Evolutionary conservation across 2,888 invertebrate species (phyloP).

Genomic region (Xanthorhoe spadicearia): DNA sequence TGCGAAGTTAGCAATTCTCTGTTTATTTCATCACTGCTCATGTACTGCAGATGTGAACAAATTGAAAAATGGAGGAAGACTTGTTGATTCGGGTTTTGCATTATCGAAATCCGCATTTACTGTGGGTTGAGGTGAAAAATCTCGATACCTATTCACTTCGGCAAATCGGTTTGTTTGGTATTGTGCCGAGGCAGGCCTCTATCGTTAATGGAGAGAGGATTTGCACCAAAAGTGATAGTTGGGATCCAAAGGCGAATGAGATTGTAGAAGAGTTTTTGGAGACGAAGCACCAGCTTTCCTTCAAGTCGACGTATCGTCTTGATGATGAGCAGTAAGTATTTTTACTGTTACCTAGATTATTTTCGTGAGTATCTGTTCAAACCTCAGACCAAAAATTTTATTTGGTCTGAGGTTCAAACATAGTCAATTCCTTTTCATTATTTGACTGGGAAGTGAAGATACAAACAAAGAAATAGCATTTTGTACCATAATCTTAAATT

Average conservation of each 20-base stretch:
- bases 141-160: conserved; percentile 11
- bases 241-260: conserved; percentile 22
- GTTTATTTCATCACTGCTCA: neutral
- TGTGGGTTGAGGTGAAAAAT: conserved; percentile 30
- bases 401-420: too few species aligned
- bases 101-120: conserved; percentile 25
- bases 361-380: too few species aligned
- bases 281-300: conserved; percentile 16
- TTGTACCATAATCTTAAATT: too few species aligned
- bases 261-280: conserved; percentile 25
- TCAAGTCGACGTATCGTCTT: conserved; percentile 24
- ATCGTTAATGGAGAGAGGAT: conserved; percentile 22
- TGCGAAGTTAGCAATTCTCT: neutral
- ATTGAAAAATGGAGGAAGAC: conserved; percentile 27
- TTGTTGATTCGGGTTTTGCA: conserved; percentile 15
- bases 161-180: conserved; percentile 30
- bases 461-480: too few species aligned
- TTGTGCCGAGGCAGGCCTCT: conserved; percentile 19
- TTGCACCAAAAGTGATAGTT: conserved; percentile 19
- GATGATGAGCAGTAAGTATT: conserved; percentile 4
- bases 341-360: neutral
- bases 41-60: neutral
- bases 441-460: too few species aligned
- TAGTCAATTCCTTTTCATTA: too few species aligned
- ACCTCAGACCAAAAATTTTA: too few species aligned